Evolutionary conservation across 1,140 invertebrate genomes (phyloP), one percentile per base, ranked within the genome.

Genomic region (Dendroctonus ponderosae): DNA sequence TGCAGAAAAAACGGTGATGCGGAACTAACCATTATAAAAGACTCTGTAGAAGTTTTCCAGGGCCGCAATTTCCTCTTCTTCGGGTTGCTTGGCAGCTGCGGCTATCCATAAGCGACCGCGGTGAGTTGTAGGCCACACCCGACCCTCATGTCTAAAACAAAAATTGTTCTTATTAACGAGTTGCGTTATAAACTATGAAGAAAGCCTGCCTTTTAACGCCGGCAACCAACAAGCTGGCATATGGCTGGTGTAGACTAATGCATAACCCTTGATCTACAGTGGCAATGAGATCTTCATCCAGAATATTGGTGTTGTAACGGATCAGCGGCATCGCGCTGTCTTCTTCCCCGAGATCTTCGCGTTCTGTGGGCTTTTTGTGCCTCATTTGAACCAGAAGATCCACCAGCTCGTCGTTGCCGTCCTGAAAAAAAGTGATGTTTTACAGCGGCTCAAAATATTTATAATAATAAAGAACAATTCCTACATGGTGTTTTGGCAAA

Each of bases 201-300:
- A 50, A 40, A 52, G 0, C 46, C 82, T 81, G 96, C 93, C 84
- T 85, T 85, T 98, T 98, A 65, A 98, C 97, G 56, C 95, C 96
- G 26, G 87, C 84, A 5, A 97, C 86, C 0, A 99, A 81, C 15
- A 98, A 81, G 2, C 93, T 94, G 7, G 96, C 97, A 86, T 92
- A 98, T 0, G 97, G 97, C 76, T 99, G 96, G 81, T 96, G 94
- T 88, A 98, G 89, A 74, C 92, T 96, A 6, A 99, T 79, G 80
- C 96, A 98, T 69, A 88, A 81, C 2, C 94, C 95, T 71, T 89
- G 82, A 82, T 98, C 96, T 6, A 68, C 60, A 60, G 56, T 69
- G 8, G 65, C 44, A 5, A 70, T 64, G 11, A 71, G 39, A 5
- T 71, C 70, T 66, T 75, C 74, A 67, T 73, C 70, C 38, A 70